Percentiles rank a stretch among this genome's conserved stretches.
Conservation (phyloP, 2,888 invertebrate genomes). For the Hirtodrosophila trivittata region DNA sequence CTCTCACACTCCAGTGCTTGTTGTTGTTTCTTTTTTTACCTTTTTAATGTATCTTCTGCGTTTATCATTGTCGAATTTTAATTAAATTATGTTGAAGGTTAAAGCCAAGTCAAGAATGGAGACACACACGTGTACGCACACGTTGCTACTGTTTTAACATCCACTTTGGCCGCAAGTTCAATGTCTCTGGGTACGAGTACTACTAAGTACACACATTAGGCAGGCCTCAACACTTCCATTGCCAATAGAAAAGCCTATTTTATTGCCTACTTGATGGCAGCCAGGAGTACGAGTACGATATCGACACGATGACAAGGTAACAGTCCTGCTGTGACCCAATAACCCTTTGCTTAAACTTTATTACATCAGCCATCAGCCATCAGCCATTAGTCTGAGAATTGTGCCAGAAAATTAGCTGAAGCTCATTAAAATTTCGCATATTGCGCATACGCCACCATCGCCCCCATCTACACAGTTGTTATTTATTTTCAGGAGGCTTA, state of each 20-base stretch:
- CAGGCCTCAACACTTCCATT: background rate
- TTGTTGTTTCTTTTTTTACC: slow-evolving; percentile 28
- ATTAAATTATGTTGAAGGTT: slow-evolving; percentile 63
- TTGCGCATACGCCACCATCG: slow-evolving; percentile 43
- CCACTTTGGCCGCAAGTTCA: slow-evolving; percentile 50
- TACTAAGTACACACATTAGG: background rate
- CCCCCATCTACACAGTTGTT: background rate
- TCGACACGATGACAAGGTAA: slow-evolving; percentile 45
- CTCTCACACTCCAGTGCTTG: slow-evolving; percentile 4
- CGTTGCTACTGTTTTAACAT: slow-evolving; percentile 39
- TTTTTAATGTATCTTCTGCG: slow-evolving; percentile 68
- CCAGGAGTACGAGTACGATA: background rate
- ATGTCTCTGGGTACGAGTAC: slow-evolving; percentile 34
- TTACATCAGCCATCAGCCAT: slow-evolving; percentile 16
- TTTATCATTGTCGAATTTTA: slow-evolving; percentile 76
- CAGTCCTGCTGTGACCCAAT: slow-evolving; percentile 43
- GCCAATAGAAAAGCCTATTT: slow-evolving; percentile 24
- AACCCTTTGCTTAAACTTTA: slow-evolving; percentile 46
- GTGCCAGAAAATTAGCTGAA: slow-evolving; percentile 47
- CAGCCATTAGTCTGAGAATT: slow-evolving; percentile 14
- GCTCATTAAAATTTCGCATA: slow-evolving; percentile 58
- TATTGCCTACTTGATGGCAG: slow-evolving; percentile 3
- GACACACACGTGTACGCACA: slow-evolving; percentile 42
- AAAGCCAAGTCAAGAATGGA: slow-evolving; percentile 24
- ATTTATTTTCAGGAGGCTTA: background rate